Conservation (phyloP, 2,888 invertebrate species). For the Lasioglossum villosulum region DNA sequence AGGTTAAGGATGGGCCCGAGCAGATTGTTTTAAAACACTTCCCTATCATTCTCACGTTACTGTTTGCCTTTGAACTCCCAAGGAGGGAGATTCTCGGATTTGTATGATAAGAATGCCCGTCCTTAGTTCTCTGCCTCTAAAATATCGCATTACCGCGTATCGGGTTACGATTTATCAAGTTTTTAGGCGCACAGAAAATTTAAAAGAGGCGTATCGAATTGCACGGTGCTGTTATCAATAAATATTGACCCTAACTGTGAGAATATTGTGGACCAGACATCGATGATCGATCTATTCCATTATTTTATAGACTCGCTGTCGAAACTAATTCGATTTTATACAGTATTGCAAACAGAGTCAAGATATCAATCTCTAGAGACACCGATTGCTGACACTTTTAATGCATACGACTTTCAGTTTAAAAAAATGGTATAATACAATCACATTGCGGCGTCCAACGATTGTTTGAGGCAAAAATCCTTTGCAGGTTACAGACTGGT, state of each 20-base stretch:
- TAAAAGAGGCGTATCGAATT: slow-evolving; percentile 69
- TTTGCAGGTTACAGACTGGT: slow-evolving; percentile 49
- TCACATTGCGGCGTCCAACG: slow-evolving; percentile 31
- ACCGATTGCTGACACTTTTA: neutral
- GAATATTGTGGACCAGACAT: slow-evolving; percentile 11
- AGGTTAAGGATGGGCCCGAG: slow-evolving; percentile 46
- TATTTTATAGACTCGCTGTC: neutral
- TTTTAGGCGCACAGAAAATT: slow-evolving; percentile 68
- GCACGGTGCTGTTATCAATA: slow-evolving; percentile 56
- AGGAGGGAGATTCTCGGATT: slow-evolving; percentile 70
- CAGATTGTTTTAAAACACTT: slow-evolving; percentile 69
- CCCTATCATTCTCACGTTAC: slow-evolving; percentile 71
- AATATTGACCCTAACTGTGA: slow-evolving; percentile 56
- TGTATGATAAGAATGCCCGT: slow-evolving; percentile 70
- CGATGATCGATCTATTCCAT: slow-evolving; percentile 8
- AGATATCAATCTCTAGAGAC: neutral
- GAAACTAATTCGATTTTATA: neutral
- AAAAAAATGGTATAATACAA: slow-evolving; percentile 23
- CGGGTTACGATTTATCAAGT: slow-evolving; percentile 73
- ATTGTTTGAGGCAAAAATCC: slow-evolving; percentile 28
- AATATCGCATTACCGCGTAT: slow-evolving; percentile 68
- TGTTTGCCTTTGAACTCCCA: slow-evolving; percentile 66
- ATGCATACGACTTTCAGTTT: neutral
- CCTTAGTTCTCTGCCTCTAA: slow-evolving; percentile 68
- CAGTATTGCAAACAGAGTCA: neutral